Base-by-base conservation (phyloP, 2,888 invertebrate species). In the Phyllotreta cruciferae region DNA sequence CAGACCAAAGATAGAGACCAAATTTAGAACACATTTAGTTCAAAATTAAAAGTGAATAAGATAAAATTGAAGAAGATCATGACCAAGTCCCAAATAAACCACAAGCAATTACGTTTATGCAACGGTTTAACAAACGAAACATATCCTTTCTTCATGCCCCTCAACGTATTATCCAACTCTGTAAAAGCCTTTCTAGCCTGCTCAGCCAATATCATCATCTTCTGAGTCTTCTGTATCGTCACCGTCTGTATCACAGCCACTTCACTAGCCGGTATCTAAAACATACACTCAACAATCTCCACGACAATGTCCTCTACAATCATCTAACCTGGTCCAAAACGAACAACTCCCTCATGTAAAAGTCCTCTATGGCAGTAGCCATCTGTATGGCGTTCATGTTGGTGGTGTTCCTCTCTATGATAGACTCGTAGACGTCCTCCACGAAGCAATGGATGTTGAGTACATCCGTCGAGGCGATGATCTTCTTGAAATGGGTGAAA, bases 341-440 rank as follows among this genome's bases (percentile, higher is more conserved):
- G 57, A 84, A 78, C 44, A 83, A 78, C 75, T 82, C 76, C 34
- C 70, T 57, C 37, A 75, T 81, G 72, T 86, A 87, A 73, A 82
- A 80, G 1, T 79, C 75, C 77, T 89, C 89, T 63, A 90, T 82
- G 56, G 82, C 82, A 70, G 82, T 84, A 77, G 88, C 86, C 82
- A 87, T 85, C 6, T 83, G 78, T 55, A 81, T 77, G 57, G 85
- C 82, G 52, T 83, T 83, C 64, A 86, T 78, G 71, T 85, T 85
- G 5, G 85, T 83, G 39, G 87, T 86, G 73, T 85, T 87, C n/a
- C 86, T 83, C 0, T 80, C 83, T 24, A 86, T 81, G 44, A 88
- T 80, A 44, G 83, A 83, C 76, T 88, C 87, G 74, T 85, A 89
- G 38, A 87, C 84, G 74, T 88, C 88, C 74, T 89, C 87, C 60